Base-by-base conservation (phyloP, 1,140 invertebrate genomes). In the Physella acuta region DNA sequence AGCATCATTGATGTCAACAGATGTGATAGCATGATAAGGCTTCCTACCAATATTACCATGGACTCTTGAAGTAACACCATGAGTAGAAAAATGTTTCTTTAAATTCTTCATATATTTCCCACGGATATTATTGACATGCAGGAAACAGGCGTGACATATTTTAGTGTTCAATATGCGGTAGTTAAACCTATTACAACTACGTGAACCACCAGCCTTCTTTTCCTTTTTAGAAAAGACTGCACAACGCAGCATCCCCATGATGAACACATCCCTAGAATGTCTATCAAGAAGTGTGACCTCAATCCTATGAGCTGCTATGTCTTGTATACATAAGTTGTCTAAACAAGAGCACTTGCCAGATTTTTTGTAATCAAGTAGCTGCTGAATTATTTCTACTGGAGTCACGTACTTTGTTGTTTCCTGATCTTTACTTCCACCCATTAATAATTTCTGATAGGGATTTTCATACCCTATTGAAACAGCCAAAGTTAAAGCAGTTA, bases 41-140 rank as follows among this genome's bases (percentile, higher is more conserved):
- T 62, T 62, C 28, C 60, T 60, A 26, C 60, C 60, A 26, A 26
- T 33, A 34, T 62, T 62, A 3, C 60, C 60, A 62, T 62, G 60
- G 3, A 49, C 17, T 44, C 60, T 30, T n/a, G 60, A 62, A 14
- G 36, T 37, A 2, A 62, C 60, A 44, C 60, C 60, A 11, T 44
- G 34, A 14, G 37, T 37, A 2, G n/a, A 26, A 14, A 62, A 62
- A 26, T 62, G 60, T 44, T 62, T 62, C 36, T 62, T 62, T 24
- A 62, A 62, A 37, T 62, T 62, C 26, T 62, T 62, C 60, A 62
- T 8, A 62, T 62, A 62, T 26, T 62, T 62, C 17, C n/a, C 37
- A 30, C 60, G 34, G 44, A 62, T 62, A 44, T 62, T 62, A 26
- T 62, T 62, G n/a, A 62, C 37, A 14, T 26, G 24, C 11, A 62